Base-by-base conservation (phyloP, 2,797 vertebrate genomes). In the Micromesistius poutassou region DNA sequence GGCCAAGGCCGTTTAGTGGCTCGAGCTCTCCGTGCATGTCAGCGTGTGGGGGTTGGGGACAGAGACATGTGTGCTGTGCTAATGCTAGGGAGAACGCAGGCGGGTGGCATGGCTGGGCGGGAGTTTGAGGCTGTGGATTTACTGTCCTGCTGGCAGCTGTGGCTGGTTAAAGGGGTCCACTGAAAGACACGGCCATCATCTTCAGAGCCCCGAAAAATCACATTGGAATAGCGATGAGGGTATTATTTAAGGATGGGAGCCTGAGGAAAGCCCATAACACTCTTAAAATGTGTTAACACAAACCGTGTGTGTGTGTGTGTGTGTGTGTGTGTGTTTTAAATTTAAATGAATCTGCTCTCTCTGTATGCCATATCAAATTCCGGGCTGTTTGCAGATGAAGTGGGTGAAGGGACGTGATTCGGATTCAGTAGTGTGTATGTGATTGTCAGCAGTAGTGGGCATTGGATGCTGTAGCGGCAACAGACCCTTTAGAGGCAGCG, bases 111-210 rank as follows among this genome's bases (percentile, higher is more conserved):
- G 82, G 84, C 77, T 74, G 79, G 81, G 74, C 10, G 84, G 84
- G 89, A 87, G 89, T 87, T 87, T 90, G 88, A 90, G 86, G 83
- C 86, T 86, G 79, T 86, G 86, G 90, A 92, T 93, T 92, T 91
- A 91, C 90, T 89, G 90, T 89, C 88, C 89, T 91, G 83, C 87
- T 90, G 90, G 88, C 91, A 91, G 88, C 89, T 91, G 90, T 89
- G 88, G 88, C 89, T 91, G 91, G 88, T 89, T 92, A 90, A 89
- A 74, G 83, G 84, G 84, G 82, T 81, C 79, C 46, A 86, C 82
- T 85, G 88, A 90, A 87, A 81, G 87, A 91, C 86, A 90, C 87
- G 83, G 85, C 81, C 87, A 87, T 89, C 89, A 89, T 89, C 88
- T 85, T 90, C 78, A 74, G 77, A 75, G 86, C 86, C 75, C 84